Evolutionary conservation across 2,113 vertebrate genomes (phyloP), one percentile per base, ranked within the genome.

Genomic region (Percina caprodes): DNA sequence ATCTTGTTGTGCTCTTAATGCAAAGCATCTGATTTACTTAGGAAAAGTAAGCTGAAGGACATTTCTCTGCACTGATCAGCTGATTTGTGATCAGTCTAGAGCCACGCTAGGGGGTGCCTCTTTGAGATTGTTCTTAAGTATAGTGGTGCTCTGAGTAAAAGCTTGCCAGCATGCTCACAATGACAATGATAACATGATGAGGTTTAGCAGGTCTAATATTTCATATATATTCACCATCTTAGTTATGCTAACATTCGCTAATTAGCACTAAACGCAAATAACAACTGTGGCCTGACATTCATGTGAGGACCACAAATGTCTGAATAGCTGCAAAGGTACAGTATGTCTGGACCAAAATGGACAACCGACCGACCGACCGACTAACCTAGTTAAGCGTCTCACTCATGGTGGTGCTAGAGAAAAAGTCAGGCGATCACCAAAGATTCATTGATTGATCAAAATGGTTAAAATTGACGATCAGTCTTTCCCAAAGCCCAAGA

Each of bases 11-110:
- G 2, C 51, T 61, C 55, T 54, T 79, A 79, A 85, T 68, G 67
- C 69, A 69, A 26, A 65, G 69, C 66, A 49, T 61, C 33, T 80
- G 70, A 82, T 62, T 87, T 65, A 77, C 26, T 74, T 19, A 84
- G 67, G 48, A 83, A 39, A 23, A 24, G 35, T 39, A 26, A 8
- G 73, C 54, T 69, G 52, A 49, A 61, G 46, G 62, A 39, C 48
- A 30, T 54, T 45, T 63, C n/a, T 70, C 58, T 58, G 35, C 18
- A 63, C 15, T 55, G 2, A 69, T 58, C 12, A 0, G 45, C 55
- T 79, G 58, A 83, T 74, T 66, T 76, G 33, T 58, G 68, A 60
- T 23, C 52, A 62, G 21, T 39, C 45, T 18, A 6, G 42, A 30
- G 66, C n/a, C 21, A 15, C 1, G 14, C 45, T 59, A 16, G 23